Percentiles rank a stretch among this genome's conserved stretches.
phyloP scores from a whole-genome alignment of 2,113 vertebrate species.

The Alethe diademata region DNA sequence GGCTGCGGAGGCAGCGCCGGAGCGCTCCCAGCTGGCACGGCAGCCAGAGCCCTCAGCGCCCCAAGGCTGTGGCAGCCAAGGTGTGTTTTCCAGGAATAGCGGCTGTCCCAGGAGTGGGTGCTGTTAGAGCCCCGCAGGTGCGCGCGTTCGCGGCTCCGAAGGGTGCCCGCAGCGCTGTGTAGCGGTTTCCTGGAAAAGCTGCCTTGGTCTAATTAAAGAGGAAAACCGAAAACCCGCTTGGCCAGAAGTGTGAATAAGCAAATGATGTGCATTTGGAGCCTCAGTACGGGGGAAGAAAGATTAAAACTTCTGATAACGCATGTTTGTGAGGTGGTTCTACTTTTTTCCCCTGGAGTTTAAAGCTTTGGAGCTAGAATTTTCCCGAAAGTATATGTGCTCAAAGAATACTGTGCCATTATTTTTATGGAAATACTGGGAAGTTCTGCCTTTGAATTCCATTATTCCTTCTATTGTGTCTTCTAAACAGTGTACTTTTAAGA shows the following conservation, averaged over 20 bases:
- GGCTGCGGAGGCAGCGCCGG: background rate
- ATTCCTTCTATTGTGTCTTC: background rate
- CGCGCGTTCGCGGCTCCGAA: accelerated
- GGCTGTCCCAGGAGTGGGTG: background rate
- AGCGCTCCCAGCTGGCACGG: background rate
- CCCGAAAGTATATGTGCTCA: accelerated
- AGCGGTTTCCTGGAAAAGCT: background rate
- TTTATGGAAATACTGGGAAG: background rate
- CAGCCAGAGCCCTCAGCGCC: background rate
- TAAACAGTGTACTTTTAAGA: background rate
- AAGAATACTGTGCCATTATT: background rate
- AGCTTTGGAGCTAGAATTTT: background rate
- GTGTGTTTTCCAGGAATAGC: background rate
- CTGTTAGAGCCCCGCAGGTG: accelerated
- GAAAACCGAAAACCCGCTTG: background rate
- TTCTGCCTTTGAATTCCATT: background rate
- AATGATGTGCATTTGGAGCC: background rate
- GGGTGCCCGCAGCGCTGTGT: accelerated
- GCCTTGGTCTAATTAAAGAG: background rate
- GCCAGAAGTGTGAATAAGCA: background rate
- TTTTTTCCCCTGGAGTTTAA: background rate
- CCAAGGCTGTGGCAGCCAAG: accelerated
- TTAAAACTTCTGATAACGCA: background rate
- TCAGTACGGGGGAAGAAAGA: background rate
- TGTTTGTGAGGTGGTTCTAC: background rate